These are phyloP conservation scores for Aurelia aurita DNA, from an alignment of 30 jellyfish, hydroid and myxozoan genomes.

Conservation along the genomic window DNA sequence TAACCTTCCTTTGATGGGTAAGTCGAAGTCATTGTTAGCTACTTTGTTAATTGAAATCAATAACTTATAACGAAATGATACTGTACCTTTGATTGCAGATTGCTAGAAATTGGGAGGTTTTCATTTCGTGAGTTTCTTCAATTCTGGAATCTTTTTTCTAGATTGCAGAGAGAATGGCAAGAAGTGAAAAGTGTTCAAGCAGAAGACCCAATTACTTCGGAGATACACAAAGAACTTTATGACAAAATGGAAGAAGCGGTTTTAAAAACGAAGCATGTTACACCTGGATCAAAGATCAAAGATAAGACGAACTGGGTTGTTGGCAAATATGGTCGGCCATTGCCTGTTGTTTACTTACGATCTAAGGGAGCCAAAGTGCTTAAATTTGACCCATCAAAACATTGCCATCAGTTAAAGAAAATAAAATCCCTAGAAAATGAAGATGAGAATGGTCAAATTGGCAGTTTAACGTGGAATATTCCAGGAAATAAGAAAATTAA, in stretches of 20 bases:
- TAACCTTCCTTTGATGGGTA: too few species aligned
- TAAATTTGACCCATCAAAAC: constrained; percentile 91
- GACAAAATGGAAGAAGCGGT: constrained; percentile 47
- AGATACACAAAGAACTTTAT: constrained; percentile 35
- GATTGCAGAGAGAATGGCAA: constrained; percentile 78
- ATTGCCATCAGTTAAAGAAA: constrained; percentile 86
- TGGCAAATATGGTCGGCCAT: constrained; percentile 87
- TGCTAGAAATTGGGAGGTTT: neutral
- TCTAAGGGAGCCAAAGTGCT: constrained; percentile 15
- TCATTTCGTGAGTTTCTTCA: neutral
- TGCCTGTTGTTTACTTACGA: constrained; percentile 80
- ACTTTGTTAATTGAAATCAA: too few species aligned
- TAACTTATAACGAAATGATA: too few species aligned
- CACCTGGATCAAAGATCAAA: constrained; percentile 83
- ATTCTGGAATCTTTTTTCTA: neutral
- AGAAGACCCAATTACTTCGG: neutral
- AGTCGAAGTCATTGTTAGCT: too few species aligned
- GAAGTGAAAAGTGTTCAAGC: constrained; percentile 12
- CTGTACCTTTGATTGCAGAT: neutral
- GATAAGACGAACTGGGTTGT: constrained; percentile 95
- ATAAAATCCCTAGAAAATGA: too few species aligned
- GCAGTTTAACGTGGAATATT: too few species aligned
- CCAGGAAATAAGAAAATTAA: too few species aligned
- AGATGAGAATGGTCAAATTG: too few species aligned
- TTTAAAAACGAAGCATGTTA: constrained; percentile 55